phyloP scores from a whole-genome alignment of 2,797 vertebrate genomes.

The Chanos chanos region DNA sequence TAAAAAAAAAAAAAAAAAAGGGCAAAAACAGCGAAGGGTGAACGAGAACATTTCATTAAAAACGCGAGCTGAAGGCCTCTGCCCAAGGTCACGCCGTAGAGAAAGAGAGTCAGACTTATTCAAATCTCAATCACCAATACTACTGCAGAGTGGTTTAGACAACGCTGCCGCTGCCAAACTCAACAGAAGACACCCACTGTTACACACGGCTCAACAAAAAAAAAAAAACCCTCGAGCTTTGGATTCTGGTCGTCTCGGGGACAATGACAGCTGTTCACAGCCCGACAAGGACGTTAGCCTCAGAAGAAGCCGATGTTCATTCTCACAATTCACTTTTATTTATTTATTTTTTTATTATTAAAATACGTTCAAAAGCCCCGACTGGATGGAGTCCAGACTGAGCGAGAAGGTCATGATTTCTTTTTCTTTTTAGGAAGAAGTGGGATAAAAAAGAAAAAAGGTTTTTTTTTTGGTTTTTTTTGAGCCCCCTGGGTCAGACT shows the following conservation, averaged over 20 bases:
- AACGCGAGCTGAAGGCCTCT: too few relatives aligned
- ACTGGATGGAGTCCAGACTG: neutral
- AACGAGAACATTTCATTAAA: too few relatives aligned
- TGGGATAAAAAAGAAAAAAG: neutral
- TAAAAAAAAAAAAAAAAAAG: too few relatives aligned
- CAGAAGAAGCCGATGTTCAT: conserved; percentile 7
- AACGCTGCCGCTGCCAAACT: neutral
- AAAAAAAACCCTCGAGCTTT: neutral
- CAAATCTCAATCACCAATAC: too few relatives aligned
- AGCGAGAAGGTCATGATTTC: conserved; percentile 11
- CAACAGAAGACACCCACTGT: conserved; percentile 1
- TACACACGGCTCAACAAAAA: too few relatives aligned
- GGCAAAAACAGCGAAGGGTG: too few relatives aligned
- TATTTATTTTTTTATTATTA: too few relatives aligned
- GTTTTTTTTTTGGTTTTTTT: neutral
- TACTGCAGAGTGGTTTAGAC: too few relatives aligned
- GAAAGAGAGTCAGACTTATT: too few relatives aligned
- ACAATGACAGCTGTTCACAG: conserved; percentile 50
- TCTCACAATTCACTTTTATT: conserved; percentile 36
- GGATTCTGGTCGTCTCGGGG: neutral
- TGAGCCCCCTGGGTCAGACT: neutral
- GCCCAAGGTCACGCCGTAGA: too few relatives aligned
- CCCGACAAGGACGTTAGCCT: conserved; percentile 24
- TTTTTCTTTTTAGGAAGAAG: neutral
- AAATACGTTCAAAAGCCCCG: neutral